Conservation (phyloP, 2,888 invertebrate genomes). For the Eupithecia vulgata region DNA sequence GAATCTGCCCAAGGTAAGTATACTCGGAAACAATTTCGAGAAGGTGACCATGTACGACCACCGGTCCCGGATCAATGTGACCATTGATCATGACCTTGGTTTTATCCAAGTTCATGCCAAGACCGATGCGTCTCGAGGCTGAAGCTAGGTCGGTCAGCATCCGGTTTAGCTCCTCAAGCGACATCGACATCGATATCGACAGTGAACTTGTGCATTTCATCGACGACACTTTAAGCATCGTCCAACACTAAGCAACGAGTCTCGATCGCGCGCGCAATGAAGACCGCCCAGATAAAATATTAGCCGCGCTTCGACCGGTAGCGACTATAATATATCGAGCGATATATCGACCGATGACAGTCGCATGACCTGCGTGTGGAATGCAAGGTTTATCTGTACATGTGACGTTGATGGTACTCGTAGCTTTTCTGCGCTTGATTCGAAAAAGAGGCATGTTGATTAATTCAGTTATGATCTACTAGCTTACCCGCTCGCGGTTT, state of each 20-base stretch:
- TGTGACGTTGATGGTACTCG: background rate
- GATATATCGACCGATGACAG: constrained; percentile 74
- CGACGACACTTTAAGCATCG: constrained; percentile 3
- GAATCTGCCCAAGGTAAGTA: no score
- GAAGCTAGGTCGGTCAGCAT: no score
- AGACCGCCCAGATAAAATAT: constrained; percentile 82
- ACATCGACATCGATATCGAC: constrained; percentile 22
- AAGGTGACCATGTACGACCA: no score
- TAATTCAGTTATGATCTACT: no score
- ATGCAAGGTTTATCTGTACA: constrained; percentile 48
- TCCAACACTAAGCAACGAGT: constrained; percentile 58
- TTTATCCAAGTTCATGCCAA: no score
- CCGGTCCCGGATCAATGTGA: no score
- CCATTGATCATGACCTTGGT: no score
- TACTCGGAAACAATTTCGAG: no score
- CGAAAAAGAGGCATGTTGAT: no score
- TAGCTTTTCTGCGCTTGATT: background rate
- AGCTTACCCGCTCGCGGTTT: no score
- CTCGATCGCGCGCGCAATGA: constrained; percentile 72
- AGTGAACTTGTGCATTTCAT: background rate
- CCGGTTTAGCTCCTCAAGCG: no score
- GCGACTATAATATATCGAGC: constrained; percentile 69
- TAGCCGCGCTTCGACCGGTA: constrained; percentile 74
- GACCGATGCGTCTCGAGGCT: no score
- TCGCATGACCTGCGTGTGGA: constrained; percentile 60